Base-by-base conservation (phyloP, 1,140 invertebrate species). In the Drosophila parvula region DNA sequence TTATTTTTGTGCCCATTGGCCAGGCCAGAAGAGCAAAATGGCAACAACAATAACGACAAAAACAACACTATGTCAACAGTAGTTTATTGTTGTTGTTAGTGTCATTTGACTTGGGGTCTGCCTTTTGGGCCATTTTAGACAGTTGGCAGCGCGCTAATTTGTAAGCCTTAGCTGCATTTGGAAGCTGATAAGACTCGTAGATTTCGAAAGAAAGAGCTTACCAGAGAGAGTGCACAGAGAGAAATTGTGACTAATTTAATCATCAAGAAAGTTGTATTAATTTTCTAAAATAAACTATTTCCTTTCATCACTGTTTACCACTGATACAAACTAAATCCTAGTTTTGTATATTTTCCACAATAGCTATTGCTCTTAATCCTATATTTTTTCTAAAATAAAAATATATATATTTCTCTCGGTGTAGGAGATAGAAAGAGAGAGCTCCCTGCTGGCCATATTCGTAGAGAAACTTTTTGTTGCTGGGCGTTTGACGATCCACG, bases 41-140 rank as follows among this genome's bases (percentile, higher is more conserved):
- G 40, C 47, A 59, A 58, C 55, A 62, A 48, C 53, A 74, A 81
- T 75, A 75, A 78, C 78, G 36, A 67, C 62, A 84, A 89, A 70
- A 84, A 81, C 83, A 69, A 69, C 65, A 67, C 47, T 65, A 50
- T 89, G 84, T 89, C 84, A 84, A 84, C 84, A 81, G 81, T 89
- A 79, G 84, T 89, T 89, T 89, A 89, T 89, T 89, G 85, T 88
- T 88, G 84, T 89, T 89, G 85, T 89, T 84, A 81, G 84, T 90
- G 81, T 89, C 84, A 89, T 89, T 89, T 89, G 84, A 89, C 84
- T 89, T 78, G 81, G 79, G 67, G 84, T 27, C 75, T 74, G 83
- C 83, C 77, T 89, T 88, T 83, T 88, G 79, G 80, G 80, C 80
- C 80, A 78, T 78, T 74, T 80, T 74, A 82, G 77, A 80, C 85